phyloP scores from a whole-genome alignment of 2,797 vertebrate species.

The Micromesistius poutassou region DNA sequence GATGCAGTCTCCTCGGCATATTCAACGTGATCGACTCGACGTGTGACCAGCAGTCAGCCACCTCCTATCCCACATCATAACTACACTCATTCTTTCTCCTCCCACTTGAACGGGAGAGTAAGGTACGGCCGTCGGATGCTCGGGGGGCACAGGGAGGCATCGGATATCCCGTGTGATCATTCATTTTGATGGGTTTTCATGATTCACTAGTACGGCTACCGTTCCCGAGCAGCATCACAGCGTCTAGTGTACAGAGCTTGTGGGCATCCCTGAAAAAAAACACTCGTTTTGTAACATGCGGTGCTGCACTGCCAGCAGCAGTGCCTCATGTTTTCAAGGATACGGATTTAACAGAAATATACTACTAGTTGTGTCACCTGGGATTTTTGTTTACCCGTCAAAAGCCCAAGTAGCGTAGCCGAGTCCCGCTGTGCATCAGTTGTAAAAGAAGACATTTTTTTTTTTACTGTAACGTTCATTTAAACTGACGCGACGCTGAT shows the following conservation, averaged over 20 bases:
- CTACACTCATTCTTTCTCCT: conserved; percentile 62
- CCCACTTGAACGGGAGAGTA: conserved; percentile 45
- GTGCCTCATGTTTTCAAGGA: conserved; percentile 47
- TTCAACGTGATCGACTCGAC: neutral
- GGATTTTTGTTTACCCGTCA: conserved; percentile 49
- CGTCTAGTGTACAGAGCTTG: neutral
- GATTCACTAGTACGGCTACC: conserved; percentile 13
- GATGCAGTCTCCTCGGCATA: neutral
- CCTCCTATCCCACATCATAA: conserved; percentile 28
- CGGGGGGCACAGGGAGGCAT: conserved; percentile 46
- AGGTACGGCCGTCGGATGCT: conserved; percentile 59
- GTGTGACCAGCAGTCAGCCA: neutral
- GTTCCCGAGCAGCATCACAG: conserved; percentile 19
- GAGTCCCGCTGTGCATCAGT: no score
- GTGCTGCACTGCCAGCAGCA: conserved; percentile 57
- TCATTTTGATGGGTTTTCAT: conserved; percentile 44
- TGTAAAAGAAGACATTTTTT: neutral
- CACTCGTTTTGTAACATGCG: conserved; percentile 59
- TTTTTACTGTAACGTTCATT: neutral
- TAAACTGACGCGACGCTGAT: conserved; percentile 1
- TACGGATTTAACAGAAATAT: conserved; percentile 67
- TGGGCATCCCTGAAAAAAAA: conserved; percentile 18
- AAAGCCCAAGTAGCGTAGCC: conserved; percentile 1
- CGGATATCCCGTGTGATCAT: conserved; percentile 48
- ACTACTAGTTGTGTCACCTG: conserved; percentile 52